Evolutionary conservation across 2,113 vertebrate genomes (phyloP), one percentile per base, ranked within the genome.

Genomic region (Nettapus auritus): DNA sequence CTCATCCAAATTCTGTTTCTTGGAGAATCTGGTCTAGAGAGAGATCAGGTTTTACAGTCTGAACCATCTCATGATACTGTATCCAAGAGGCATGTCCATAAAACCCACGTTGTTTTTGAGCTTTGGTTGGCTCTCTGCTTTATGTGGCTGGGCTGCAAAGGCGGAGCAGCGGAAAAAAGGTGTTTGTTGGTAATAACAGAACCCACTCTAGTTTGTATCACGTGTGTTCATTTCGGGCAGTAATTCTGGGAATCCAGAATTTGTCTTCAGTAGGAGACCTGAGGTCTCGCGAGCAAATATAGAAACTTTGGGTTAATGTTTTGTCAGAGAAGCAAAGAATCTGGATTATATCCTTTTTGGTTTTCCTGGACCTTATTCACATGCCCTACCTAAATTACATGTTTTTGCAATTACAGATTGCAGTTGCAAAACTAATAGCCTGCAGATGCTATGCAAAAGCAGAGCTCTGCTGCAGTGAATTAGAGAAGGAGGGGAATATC

Each of bases 361-460:
- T 93, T 97, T 95, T 94, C 53, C 92, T 93, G 94, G 88, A 19
- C 74, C 44, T 23, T 76, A 63, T 93, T 96, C 90, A 85, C 74
- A 94, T 87, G 88, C 90, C 90, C 78, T 95, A 92, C 94, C 93
- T 96, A 95, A 97, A 97, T 97, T 90, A 96, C 96, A 97, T 94
- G 92, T 79, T 95, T 96, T 93, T 95, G 90, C 94, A 96, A 93
- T 97, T 96, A 94, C 77, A 94, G 90, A 93, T 95, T 90, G 90
- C 88, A 95, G 62, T 96, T 93, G 88, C 94, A 97, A 96, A 94
- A 90, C 90, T 96, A 94, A 96, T 92, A 92, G 92, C 31, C 92
- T 96, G 57, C 96, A 96, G 94, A 96, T 96, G 96, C 80, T 93
- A 9, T 84, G 86, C 28, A 69, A 88, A 93, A 89, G 86, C 69